phyloP scores from a whole-genome alignment of 2,888 invertebrate genomes.

The Aproaerema taeniolella region DNA sequence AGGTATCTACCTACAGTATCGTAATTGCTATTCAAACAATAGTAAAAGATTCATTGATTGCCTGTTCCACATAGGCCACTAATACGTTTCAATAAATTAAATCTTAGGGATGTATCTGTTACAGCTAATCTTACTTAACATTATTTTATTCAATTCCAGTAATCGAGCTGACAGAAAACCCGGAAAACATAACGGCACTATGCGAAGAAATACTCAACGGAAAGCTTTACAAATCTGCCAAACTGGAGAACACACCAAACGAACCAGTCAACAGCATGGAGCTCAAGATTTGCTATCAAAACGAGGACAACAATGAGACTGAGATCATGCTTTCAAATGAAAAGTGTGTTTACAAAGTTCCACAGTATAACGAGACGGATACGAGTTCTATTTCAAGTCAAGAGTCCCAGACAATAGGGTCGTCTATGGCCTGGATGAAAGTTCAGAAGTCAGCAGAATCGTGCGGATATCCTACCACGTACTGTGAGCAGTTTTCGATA shows the following conservation, averaged over 20 bases:
- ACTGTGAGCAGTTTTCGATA: conserved; percentile 77
- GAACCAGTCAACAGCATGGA: conserved; percentile 46
- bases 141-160: too few relatives aligned
- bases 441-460: conserved; percentile 64
- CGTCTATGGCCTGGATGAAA: conserved; percentile 71
- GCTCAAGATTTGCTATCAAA: conserved; percentile 59
- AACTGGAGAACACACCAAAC: conserved; percentile 39
- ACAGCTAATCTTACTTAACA: too few relatives aligned
- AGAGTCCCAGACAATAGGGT: conserved; percentile 46
- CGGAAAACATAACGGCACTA: conserved; percentile 63
- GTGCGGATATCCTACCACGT: conserved; percentile 67
- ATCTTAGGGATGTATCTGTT: too few relatives aligned
- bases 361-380: conserved; percentile 45
- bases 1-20: too few relatives aligned
- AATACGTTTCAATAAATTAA: too few relatives aligned
- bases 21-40: too few relatives aligned
- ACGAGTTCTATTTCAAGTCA: conserved; percentile 59
- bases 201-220: conserved; percentile 79
- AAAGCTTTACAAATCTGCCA: conserved; percentile 60
- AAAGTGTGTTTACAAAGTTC: conserved; percentile 60
- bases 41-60: too few relatives aligned
- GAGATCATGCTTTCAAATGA: conserved; percentile 57
- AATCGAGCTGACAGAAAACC: conserved; percentile 80
- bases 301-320: conserved; percentile 51
- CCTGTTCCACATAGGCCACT: too few relatives aligned